Evolutionary conservation across 2,888 invertebrate species (phyloP).

Genomic region (Allygus modestus): DNA sequence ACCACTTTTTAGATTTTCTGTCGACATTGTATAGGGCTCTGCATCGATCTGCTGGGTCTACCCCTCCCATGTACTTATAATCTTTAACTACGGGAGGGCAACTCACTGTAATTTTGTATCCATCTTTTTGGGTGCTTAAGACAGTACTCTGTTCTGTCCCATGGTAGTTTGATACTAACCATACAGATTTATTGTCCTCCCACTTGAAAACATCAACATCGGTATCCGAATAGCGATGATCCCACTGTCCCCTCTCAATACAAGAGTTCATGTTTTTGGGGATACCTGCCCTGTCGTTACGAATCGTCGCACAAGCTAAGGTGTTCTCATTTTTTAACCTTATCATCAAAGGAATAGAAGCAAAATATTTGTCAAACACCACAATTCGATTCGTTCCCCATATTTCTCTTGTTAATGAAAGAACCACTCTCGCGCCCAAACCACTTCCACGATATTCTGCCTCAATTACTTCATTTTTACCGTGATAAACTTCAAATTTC

Average conservation of each 20-base stretch:
- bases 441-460: not conserved
- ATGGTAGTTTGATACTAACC: constrained; percentile 21
- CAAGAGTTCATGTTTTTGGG: not conserved
- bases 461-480: constrained; percentile 24
- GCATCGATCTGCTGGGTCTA: constrained; percentile 18
- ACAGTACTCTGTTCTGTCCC: constrained; percentile 32
- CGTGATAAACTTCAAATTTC: constrained; percentile 63
- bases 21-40: constrained; percentile 37
- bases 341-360: constrained; percentile 55
- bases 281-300: constrained; percentile 14
- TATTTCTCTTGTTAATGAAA: constrained; percentile 37
- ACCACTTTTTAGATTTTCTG: constrained; percentile 21
- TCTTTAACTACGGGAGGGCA: constrained; percentile 24
- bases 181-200: constrained; percentile 28
- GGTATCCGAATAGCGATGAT: constrained; percentile 23
- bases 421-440: constrained; percentile 37
- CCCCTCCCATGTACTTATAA: no score
- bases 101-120: constrained; percentile 20
- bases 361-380: constrained; percentile 50
- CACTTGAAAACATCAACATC: constrained; percentile 25
- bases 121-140: constrained; percentile 9
- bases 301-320: constrained; percentile 46
- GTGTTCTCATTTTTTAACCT: constrained; percentile 35
- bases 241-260: constrained; percentile 17
- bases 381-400: not conserved